Conservation (phyloP, 2,888 invertebrate genomes). For the Osmoderma eremita region DNA sequence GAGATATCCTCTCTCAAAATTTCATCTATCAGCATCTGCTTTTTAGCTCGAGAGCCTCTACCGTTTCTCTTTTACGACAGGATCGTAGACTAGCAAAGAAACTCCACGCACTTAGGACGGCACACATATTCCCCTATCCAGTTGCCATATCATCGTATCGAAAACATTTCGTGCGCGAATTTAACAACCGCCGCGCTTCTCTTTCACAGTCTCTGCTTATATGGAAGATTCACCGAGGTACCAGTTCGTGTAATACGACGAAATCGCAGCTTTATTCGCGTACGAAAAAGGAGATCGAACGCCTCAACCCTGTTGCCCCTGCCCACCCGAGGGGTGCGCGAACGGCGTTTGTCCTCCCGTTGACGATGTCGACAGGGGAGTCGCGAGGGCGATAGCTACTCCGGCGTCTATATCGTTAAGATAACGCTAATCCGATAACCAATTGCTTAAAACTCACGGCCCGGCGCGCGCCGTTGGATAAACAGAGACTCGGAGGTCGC, state of each 20-base stretch:
- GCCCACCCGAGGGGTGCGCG: background rate
- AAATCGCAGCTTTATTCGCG: background rate
- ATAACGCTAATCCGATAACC: constrained; percentile 66
- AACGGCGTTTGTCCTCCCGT: constrained; percentile 3
- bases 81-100: too few species aligned
- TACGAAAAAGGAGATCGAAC: constrained; percentile 19
- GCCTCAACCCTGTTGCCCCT: background rate
- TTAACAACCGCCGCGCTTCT: too few species aligned
- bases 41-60: too few species aligned
- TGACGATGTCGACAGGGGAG: constrained; percentile 17
- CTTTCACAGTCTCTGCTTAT: too few species aligned
- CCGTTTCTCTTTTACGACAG: too few species aligned
- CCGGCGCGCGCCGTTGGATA: constrained; percentile 56
- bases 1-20: too few species aligned
- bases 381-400: constrained; percentile 53
- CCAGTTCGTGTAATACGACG: constrained; percentile 11
- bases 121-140: too few species aligned
- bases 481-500: constrained; percentile 57
- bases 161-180: too few species aligned
- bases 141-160: too few species aligned
- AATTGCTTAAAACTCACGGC: constrained; percentile 56
- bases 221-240: background rate
- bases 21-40: too few species aligned
- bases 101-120: too few species aligned
- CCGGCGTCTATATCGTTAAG: constrained; percentile 63